phyloP scores from a whole-genome alignment of 2,113 vertebrate species.

The Zeus faber region DNA sequence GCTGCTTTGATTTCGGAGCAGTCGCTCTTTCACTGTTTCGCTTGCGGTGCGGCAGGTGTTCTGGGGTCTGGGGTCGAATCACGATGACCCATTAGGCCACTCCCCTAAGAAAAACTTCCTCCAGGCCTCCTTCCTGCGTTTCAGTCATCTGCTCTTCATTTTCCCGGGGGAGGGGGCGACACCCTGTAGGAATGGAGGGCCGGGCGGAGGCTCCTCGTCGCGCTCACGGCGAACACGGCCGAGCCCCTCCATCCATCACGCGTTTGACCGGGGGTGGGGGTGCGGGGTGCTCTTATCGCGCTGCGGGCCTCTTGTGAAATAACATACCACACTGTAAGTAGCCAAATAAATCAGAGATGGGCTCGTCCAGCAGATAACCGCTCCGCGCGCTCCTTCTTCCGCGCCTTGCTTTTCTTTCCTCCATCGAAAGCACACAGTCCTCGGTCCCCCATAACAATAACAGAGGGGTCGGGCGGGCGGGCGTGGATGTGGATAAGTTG shows the following conservation, averaged over 20 bases:
- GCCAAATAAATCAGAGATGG: constrained; percentile 11
- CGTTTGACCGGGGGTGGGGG: neutral
- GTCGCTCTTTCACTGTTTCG: too few relatives aligned
- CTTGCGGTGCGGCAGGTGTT: too few relatives aligned
- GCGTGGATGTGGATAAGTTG: neutral
- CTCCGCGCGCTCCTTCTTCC: neutral
- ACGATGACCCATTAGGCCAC: neutral
- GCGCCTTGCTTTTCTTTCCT: constrained; percentile 2
- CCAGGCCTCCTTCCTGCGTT: constrained; percentile 1
- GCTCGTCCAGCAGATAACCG: constrained; percentile 10
- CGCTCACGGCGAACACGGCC: constrained; percentile 7
- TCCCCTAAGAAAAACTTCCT: constrained; percentile 11
- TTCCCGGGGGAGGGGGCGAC: neutral
- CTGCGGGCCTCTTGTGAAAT: constrained; percentile 27
- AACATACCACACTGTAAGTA: constrained; percentile 31
- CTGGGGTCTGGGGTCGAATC: too few relatives aligned
- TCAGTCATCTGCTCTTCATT: constrained; percentile 6
- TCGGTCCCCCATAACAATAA: constrained; percentile 11
- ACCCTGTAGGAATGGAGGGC: neutral
- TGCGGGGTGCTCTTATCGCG: constrained; percentile 16
- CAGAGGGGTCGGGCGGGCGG: neutral
- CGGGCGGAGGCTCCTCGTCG: neutral
- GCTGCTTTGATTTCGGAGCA: too few relatives aligned
- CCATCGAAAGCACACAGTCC: neutral
- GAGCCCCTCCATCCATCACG: constrained; percentile 9